A percentile compares a stretch with the other conserved stretches of the same genome.
Conservation (phyloP, 2,113 vertebrate species). For the Pseudorhombus dupliciocellatus region DNA sequence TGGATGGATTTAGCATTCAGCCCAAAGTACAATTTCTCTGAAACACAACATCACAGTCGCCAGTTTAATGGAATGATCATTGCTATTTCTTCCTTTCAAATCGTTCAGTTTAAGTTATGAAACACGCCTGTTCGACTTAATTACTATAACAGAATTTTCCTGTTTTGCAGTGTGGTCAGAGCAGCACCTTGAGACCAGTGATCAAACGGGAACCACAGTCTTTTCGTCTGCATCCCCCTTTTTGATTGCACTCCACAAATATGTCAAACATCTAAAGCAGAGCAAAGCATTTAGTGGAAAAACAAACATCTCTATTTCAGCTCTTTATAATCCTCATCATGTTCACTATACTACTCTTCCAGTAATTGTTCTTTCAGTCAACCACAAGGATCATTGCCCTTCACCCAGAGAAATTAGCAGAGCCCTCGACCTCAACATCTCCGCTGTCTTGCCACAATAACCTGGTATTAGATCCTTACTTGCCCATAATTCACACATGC, state of each 20-base stretch:
- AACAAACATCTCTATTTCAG: constrained; percentile 77
- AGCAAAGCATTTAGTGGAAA: constrained; percentile 66
- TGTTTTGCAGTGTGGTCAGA: constrained; percentile 45
- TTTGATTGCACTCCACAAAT: constrained; percentile 71
- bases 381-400: constrained; percentile 65
- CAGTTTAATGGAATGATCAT: background rate
- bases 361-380: constrained; percentile 75
- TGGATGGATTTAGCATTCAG: background rate
- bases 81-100: constrained; percentile 16
- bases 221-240: constrained; percentile 56
- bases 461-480: constrained; percentile 61
- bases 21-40: background rate
- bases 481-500: constrained; percentile 51
- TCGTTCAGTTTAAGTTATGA: constrained; percentile 35
- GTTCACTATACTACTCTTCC: constrained; percentile 71
- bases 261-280: constrained; percentile 67
- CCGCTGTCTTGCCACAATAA: constrained; percentile 77
- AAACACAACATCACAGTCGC: background rate
- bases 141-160: constrained; percentile 53
- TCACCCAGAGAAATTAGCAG: constrained; percentile 65
- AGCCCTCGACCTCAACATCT: constrained; percentile 72
- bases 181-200: constrained; percentile 65
- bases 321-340: constrained; percentile 59
- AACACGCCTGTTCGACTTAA: constrained; percentile 56
- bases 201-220: constrained; percentile 75